Percentiles rank a stretch among this genome's conserved stretches.
Evolutionary conservation across 1,140 invertebrate species (phyloP).

Genomic region (Drosophila pseudoobscura): DNA sequence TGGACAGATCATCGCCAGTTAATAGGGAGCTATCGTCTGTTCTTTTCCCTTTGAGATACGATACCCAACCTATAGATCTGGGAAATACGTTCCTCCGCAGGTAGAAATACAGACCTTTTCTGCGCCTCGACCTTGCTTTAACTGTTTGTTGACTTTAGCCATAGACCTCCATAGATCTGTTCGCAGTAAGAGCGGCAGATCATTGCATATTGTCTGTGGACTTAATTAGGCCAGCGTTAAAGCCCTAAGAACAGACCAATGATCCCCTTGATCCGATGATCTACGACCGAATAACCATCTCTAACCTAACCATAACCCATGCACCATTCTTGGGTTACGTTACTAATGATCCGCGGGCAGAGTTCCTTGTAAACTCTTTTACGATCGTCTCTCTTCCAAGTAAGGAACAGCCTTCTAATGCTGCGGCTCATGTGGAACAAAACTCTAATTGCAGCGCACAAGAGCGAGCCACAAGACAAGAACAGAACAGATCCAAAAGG

Average conservation of each 20-base stretch:
- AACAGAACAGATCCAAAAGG: slow-evolving; percentile 7
- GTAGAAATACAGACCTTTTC: slow-evolving; percentile 18
- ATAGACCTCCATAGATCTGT: slow-evolving; percentile 19
- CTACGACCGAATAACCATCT: background rate
- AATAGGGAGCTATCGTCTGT: slow-evolving; percentile 6
- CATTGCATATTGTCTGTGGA: slow-evolving; percentile 25
- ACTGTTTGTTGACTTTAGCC: slow-evolving; percentile 69
- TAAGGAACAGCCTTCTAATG: slow-evolving; percentile 29
- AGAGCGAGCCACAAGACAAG: slow-evolving; percentile 15
- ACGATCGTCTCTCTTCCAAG: slow-evolving; percentile 50
- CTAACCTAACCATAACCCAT: slow-evolving; percentile 39
- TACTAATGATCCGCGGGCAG: slow-evolving; percentile 59
- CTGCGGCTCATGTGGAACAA: slow-evolving; percentile 8
- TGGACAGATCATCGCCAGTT: background rate
- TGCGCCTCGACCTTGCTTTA: slow-evolving; percentile 14
- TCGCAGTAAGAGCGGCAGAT: slow-evolving; percentile 44
- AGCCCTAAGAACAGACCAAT: slow-evolving; percentile 31
- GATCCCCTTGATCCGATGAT: slow-evolving; percentile 43
- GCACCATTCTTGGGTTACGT: slow-evolving; percentile 40
- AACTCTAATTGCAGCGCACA: slow-evolving; percentile 64
- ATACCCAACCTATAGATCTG: slow-evolving; percentile 13
- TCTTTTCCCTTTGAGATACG: slow-evolving; percentile 15
- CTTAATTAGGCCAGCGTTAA: slow-evolving; percentile 63
- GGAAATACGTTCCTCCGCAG: slow-evolving; percentile 1
- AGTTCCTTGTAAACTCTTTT: slow-evolving; percentile 69